phyloP scores from a whole-genome alignment of 2,888 invertebrate genomes.

The Drosophila acutilabella region DNA sequence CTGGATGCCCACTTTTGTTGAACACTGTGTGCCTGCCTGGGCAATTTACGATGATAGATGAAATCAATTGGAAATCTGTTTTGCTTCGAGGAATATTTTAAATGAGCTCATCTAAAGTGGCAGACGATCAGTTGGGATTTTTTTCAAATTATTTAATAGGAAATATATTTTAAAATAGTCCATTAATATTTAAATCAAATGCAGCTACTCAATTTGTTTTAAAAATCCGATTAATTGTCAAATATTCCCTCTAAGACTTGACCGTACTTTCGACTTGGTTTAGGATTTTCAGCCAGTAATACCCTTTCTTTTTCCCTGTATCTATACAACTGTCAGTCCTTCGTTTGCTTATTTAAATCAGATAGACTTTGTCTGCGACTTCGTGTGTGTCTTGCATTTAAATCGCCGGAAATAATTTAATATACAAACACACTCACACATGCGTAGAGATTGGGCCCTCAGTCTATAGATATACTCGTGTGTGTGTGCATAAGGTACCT shows the following conservation, averaged over 20 bases:
- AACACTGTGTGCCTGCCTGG: constrained; percentile 13
- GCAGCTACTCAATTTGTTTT: no score
- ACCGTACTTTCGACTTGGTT: no score
- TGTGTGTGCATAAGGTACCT: constrained; percentile 21
- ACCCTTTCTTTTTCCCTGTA: neutral
- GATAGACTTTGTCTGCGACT: constrained; percentile 52
- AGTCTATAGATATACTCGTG: constrained; percentile 27
- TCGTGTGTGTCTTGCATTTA: constrained; percentile 78
- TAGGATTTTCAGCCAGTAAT: no score
- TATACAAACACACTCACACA: constrained; percentile 50
- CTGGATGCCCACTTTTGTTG: constrained; percentile 7
- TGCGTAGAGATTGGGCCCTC: constrained; percentile 50
- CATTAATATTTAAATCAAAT: no score
- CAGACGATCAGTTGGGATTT: neutral
- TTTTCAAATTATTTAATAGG: no score
- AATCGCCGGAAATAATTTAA: constrained; percentile 77
- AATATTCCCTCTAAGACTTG: no score
- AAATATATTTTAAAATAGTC: no score
- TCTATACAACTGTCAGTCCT: constrained; percentile 20
- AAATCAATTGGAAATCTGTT: constrained; percentile 6
- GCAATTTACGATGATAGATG: constrained; percentile 15
- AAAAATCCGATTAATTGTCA: no score
- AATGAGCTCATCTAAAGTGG: neutral
- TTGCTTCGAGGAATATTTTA: neutral
- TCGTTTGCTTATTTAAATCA: constrained; percentile 47